phyloP scores from a whole-genome alignment of 2,888 invertebrate genomes.

The Heterodera filipjevi region DNA sequence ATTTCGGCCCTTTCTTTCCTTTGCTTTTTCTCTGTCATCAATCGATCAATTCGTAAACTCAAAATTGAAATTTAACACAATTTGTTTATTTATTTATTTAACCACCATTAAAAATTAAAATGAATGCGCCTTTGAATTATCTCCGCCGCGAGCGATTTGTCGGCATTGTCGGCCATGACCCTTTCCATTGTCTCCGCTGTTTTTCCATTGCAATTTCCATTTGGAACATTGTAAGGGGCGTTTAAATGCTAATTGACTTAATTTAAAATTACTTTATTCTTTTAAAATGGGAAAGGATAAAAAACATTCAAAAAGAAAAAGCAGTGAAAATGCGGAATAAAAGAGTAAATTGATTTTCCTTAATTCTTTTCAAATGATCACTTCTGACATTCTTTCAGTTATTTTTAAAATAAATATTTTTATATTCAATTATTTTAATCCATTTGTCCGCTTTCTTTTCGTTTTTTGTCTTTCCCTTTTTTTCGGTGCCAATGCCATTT shows the following conservation, averaged over 20 bases:
- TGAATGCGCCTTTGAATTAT: background rate
- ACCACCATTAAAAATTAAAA: background rate
- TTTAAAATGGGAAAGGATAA: too few relatives aligned
- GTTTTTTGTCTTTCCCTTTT: too few relatives aligned
- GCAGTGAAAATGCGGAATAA: too few relatives aligned
- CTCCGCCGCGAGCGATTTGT: background rate
- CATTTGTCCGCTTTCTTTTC: too few relatives aligned
- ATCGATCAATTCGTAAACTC: background rate
- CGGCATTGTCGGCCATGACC: constrained; percentile 44
- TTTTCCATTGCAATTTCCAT: constrained; percentile 54
- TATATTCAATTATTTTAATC: too few relatives aligned
- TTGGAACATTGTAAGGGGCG: constrained; percentile 57
- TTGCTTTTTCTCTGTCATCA: background rate
- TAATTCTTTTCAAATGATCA: too few relatives aligned
- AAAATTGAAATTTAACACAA: background rate
- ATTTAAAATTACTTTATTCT: background rate
- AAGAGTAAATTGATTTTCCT: too few relatives aligned
- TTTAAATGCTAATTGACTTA: background rate
- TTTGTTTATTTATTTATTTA: too few relatives aligned
- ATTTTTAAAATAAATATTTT: too few relatives aligned
- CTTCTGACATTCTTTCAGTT: too few relatives aligned
- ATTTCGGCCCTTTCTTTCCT: background rate
- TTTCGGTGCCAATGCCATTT: background rate
- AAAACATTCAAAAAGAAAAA: too few relatives aligned
- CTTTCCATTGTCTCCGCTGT: constrained; percentile 53